Evolutionary conservation across 2,797 vertebrate genomes (phyloP).

Genomic region (Microctenopoma lineatum): DNA sequence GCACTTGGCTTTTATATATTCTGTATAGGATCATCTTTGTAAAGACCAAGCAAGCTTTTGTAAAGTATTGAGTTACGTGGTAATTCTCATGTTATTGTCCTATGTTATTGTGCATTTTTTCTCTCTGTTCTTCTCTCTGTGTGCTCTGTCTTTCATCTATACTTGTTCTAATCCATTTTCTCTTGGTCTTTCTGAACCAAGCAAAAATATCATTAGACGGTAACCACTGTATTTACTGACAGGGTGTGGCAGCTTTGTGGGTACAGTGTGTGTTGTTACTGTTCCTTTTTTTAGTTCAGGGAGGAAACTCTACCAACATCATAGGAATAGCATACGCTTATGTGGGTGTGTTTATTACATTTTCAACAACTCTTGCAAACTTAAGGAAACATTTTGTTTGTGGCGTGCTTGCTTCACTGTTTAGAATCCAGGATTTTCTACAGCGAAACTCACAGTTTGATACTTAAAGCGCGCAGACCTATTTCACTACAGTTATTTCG

Average conservation of each 20-base stretch:
- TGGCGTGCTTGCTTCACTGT: too few relatives aligned
- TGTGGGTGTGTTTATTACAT: conserved; percentile 42
- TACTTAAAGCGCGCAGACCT: not conserved
- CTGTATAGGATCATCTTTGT: not conserved
- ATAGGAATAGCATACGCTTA: conserved; percentile 41
- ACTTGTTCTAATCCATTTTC: not conserved
- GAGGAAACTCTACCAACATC: conserved; percentile 53
- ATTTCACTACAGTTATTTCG: not conserved
- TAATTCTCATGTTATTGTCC: not conserved
- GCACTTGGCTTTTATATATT: not conserved
- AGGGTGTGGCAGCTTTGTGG: conserved; percentile 74
- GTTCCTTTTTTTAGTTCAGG: conserved; percentile 64
- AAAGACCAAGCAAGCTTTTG: not conserved
- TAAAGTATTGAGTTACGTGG: not conserved
- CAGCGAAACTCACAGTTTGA: not conserved
- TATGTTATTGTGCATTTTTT: not conserved
- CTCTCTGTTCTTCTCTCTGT: conserved; percentile 4
- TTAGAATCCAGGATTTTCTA: too few relatives aligned
- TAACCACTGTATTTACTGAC: conserved; percentile 66
- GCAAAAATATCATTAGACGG: conserved; percentile 58
- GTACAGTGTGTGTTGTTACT: conserved; percentile 14
- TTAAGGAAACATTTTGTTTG: conserved; percentile 7
- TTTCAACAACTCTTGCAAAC: not conserved
- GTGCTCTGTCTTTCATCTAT: not conserved
- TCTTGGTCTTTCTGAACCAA: conserved; percentile 2